Evolutionary conservation across 2,797 vertebrate genomes (phyloP).

Genomic region (Odontamblyopus rebecca): DNA sequence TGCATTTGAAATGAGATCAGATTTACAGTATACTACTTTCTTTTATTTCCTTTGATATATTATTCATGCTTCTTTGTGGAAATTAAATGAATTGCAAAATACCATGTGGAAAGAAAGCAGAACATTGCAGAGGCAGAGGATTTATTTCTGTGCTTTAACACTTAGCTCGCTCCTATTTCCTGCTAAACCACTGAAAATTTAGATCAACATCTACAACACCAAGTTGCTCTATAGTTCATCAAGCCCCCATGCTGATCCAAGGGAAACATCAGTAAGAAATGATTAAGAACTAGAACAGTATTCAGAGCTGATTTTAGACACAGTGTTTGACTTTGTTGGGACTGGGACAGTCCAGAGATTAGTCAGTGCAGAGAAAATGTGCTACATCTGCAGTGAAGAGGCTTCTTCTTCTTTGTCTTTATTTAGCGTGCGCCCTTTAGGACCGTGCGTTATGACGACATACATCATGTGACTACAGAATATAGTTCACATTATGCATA

Average conservation of each 20-base stretch:
- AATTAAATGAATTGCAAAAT: neutral
- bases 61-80: neutral
- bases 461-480: constrained; percentile 8
- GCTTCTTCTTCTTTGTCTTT: constrained; percentile 3
- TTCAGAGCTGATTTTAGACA: constrained; percentile 42
- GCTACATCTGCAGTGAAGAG: neutral
- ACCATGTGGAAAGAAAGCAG: neutral
- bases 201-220: constrained; percentile 39
- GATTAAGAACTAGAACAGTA: constrained; percentile 64
- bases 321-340: constrained; percentile 64
- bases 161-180: constrained; percentile 54
- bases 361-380: constrained; percentile 10
- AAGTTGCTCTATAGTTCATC: constrained; percentile 67
- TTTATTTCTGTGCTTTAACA: constrained; percentile 68
- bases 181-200: constrained; percentile 46
- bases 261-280: constrained; percentile 48
- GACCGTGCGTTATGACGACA: constrained; percentile 5
- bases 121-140: constrained; percentile 18
- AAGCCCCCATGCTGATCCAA: constrained; percentile 52
- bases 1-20: neutral
- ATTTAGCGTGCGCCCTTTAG: constrained; percentile 6
- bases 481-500: constrained; percentile 7
- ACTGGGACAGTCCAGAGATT: constrained; percentile 49
- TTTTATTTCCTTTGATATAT: neutral
- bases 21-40: neutral